Conservation (phyloP, 2,888 invertebrate genomes). For the Cryptosula pallasiana region DNA sequence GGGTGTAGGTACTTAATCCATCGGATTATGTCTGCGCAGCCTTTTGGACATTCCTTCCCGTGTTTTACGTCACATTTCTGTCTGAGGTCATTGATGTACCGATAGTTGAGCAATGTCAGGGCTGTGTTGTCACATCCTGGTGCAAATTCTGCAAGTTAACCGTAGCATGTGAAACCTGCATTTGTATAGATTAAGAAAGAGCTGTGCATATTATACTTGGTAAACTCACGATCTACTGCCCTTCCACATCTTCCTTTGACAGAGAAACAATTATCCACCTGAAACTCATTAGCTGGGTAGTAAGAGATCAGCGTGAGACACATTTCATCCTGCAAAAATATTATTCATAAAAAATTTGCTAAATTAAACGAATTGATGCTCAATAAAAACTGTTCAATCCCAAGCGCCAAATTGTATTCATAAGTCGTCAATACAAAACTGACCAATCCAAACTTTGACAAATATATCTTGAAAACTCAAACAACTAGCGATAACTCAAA, state of each 20-base stretch:
- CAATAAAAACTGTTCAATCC: no score
- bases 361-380: no score
- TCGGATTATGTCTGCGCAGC: neutral
- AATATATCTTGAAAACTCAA: no score
- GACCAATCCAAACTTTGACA: no score
- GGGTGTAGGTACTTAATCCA: neutral
- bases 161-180: no score
- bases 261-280: slow-evolving; percentile 2
- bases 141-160: neutral
- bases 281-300: slow-evolving; percentile 6
- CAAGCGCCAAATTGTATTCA: no score
- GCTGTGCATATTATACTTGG: no score
- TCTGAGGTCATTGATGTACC: neutral
- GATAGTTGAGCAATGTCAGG: neutral
- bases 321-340: slow-evolving; percentile 11
- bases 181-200: no score
- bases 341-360: no score
- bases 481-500: no score
- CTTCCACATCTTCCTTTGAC: slow-evolving; percentile 16
- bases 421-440: no score
- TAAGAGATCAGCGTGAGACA: slow-evolving; percentile 15
- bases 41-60: neutral
- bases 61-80: neutral
- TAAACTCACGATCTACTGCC: neutral
- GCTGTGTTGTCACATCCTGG: neutral